These are phyloP conservation scores for Crotophaga sulcirostris DNA, from an alignment of 2,113 vertebrate species.

Conservation along the genomic window DNA sequence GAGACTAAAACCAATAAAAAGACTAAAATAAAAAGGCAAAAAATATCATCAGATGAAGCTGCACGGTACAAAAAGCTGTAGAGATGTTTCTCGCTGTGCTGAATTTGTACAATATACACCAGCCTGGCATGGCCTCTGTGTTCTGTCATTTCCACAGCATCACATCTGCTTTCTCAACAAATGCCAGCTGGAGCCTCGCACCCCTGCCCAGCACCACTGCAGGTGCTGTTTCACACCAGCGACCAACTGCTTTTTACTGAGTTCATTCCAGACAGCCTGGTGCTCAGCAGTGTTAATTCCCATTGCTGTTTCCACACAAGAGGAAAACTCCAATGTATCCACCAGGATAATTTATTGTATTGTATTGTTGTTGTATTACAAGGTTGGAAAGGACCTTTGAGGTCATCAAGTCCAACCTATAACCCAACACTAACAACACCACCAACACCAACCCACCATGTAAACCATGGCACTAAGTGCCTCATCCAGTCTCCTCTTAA, in stretches of 20 bases:
- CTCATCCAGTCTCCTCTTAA: too few species aligned
- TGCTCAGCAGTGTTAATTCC: not conserved
- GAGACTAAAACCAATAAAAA: not conserved
- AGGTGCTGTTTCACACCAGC: not conserved
- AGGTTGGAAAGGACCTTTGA: too few species aligned
- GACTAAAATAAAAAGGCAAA: not conserved
- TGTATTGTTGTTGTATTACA: too few species aligned
- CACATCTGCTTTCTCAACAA: fast-evolving
- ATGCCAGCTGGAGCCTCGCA: fast-evolving
- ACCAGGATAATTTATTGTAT: too few species aligned
- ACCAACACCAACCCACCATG: too few species aligned
- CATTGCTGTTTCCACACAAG: not conserved
- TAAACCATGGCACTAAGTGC: too few species aligned
- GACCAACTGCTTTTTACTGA: not conserved
- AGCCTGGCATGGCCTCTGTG: not conserved
- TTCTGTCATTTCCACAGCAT: not conserved
- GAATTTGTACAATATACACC: not conserved
- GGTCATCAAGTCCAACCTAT: too few species aligned
- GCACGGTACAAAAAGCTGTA: not conserved
- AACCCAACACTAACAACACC: too few species aligned
- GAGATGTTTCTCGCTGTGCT: not conserved
- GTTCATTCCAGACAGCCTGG: not conserved
- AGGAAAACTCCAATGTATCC: not conserved
- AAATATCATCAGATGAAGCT: not conserved
- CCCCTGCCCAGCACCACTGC: not conserved